Conservation (phyloP, 1,140 invertebrate genomes). For the Calliphora vicina region DNA sequence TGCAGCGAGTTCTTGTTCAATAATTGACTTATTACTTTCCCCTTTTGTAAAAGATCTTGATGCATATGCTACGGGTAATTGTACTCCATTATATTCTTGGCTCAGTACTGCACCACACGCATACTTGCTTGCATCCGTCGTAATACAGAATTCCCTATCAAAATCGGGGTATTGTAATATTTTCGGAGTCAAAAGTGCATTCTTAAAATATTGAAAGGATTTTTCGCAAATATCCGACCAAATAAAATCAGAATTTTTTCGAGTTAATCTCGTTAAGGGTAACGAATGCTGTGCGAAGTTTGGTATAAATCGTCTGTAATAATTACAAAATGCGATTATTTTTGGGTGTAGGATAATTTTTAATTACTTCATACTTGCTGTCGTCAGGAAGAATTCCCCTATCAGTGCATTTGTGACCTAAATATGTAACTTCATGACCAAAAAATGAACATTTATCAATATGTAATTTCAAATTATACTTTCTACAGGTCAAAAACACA, state of each 20-base stretch:
- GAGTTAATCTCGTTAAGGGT: neutral
- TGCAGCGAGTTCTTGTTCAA: constrained; percentile 10
- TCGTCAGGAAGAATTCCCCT: neutral
- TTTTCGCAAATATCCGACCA: neutral
- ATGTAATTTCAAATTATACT: neutral
- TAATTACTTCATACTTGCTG: neutral
- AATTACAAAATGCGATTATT: neutral
- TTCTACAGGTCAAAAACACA: neutral
- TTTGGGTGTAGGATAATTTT: too few species aligned
- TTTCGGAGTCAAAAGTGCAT: neutral
- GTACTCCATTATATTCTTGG: constrained; percentile 38
- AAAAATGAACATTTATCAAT: neutral
- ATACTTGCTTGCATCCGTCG: neutral
- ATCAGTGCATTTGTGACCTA: neutral
- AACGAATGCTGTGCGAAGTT: neutral
- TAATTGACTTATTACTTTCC: constrained; percentile 7
- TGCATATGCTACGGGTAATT: neutral
- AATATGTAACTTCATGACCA: neutral
- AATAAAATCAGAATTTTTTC: neutral
- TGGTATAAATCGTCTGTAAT: neutral
- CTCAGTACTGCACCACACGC: constrained; percentile 18
- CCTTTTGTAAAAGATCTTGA: neutral
- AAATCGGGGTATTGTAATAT: neutral
- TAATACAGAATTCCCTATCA: neutral
- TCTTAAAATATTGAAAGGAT: neutral